Percentiles rank a stretch among this genome's conserved stretches.
Evolutionary conservation across 1,140 invertebrate species (phyloP).

Genomic region (Brachionus plicatilis): DNA sequence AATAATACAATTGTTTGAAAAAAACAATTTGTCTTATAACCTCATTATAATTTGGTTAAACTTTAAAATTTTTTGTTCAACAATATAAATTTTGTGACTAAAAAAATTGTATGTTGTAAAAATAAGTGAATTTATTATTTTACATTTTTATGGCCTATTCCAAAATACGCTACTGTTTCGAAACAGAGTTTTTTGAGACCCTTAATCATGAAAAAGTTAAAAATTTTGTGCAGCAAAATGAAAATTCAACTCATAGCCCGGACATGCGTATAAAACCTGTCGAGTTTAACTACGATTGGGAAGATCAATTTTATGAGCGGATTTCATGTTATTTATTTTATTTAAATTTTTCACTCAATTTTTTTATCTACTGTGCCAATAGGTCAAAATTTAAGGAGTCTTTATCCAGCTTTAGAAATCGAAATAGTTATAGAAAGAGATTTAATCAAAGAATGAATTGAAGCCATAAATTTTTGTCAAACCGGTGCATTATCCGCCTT

Average conservation of each 20-base stretch:
- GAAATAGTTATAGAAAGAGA: background rate
- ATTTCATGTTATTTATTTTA: conserved; percentile 14
- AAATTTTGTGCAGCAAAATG: background rate
- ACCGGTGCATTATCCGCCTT: background rate
- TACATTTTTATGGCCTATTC: conserved; percentile 1
- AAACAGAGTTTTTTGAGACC: background rate
- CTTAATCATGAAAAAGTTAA: background rate
- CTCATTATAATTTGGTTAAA: no score
- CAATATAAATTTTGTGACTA: no score
- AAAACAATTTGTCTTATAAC: no score
- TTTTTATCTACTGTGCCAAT: conserved; percentile 23
- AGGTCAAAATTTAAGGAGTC: background rate
- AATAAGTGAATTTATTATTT: no score
- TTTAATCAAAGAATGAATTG: background rate
- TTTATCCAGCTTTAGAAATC: background rate
- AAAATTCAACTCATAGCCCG: background rate
- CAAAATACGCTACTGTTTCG: background rate
- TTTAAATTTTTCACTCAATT: conserved; percentile 27
- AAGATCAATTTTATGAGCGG: background rate
- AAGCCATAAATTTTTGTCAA: background rate
- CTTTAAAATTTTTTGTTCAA: no score
- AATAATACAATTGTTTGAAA: no score
- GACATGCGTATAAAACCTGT: background rate
- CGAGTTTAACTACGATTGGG: background rate
- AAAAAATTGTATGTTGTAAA: no score